Evolutionary conservation across 2,888 invertebrate species (phyloP).

Genomic region (Zhengitettix transpicula): DNA sequence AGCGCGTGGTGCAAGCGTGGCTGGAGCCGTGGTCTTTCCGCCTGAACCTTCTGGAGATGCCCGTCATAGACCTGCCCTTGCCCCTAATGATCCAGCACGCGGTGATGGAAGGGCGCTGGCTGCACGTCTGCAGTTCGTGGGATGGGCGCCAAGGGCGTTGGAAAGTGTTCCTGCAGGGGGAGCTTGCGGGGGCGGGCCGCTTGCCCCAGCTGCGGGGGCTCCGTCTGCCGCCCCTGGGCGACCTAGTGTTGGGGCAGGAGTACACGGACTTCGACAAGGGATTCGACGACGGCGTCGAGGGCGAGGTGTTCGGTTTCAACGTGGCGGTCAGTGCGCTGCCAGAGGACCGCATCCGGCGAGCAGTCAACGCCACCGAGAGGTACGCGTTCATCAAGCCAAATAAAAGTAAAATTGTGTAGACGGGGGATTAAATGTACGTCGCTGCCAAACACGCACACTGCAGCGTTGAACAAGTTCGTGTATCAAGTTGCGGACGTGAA

Average conservation of each 20-base stretch:
- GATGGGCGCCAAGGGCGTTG: conserved; percentile 41
- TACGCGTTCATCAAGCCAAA: too few relatives aligned
- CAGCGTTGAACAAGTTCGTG: too few relatives aligned
- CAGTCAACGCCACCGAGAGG: too few relatives aligned
- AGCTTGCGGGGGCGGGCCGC: conserved; percentile 2
- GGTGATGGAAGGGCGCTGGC: conserved; percentile 30
- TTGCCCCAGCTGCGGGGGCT: conserved; percentile 36
- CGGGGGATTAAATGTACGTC: too few relatives aligned
- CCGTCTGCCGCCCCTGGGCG: conserved; percentile 40
- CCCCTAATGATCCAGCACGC: conserved; percentile 4
- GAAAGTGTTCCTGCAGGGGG: conserved; percentile 24
- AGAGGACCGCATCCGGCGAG: too few relatives aligned
- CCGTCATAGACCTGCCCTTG: conserved; percentile 30
- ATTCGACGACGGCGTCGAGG: conserved; percentile 46
- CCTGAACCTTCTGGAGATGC: conserved; percentile 22
- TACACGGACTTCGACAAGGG: conserved; percentile 47
- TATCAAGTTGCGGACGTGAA: too few relatives aligned
- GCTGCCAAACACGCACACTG: too few relatives aligned
- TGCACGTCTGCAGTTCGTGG: conserved; percentile 50
- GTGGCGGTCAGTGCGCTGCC: not conserved
- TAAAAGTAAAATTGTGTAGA: too few relatives aligned
- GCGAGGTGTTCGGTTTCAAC: conserved; percentile 43
- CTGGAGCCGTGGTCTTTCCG: conserved; percentile 38
- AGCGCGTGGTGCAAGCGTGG: conserved; percentile 39
- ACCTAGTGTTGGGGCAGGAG: conserved; percentile 52